Evolutionary conservation across 2,113 vertebrate species (phyloP).

Genomic region (Pristiophorus japonicus): DNA sequence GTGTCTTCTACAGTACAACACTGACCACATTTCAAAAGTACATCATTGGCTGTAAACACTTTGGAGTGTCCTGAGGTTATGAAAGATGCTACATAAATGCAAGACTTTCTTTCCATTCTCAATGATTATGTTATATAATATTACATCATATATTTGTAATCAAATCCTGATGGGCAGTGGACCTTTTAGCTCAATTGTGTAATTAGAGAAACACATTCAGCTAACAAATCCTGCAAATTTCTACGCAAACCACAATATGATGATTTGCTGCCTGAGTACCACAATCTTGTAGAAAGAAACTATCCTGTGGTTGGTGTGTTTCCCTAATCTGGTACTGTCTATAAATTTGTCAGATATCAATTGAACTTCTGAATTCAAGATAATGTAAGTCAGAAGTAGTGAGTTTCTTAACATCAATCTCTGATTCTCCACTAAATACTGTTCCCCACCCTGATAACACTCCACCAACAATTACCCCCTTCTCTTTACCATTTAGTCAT

Average conservation of each 20-base stretch:
- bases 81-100: too few species aligned
- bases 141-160: too few species aligned
- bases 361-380: neutral
- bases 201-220: neutral
- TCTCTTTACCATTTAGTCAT: neutral
- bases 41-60: too few species aligned
- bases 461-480: neutral
- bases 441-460: neutral
- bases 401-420: neutral
- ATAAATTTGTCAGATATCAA: neutral
- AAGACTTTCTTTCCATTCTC: too few species aligned
- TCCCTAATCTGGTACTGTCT: neutral
- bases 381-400: neutral
- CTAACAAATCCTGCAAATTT: neutral
- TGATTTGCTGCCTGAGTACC: neutral
- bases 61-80: too few species aligned
- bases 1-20: too few species aligned
- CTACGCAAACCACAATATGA: neutral
- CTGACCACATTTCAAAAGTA: too few species aligned
- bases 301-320: neutral
- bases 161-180: too few species aligned
- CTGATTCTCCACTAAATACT: neutral
- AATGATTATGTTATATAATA: too few species aligned
- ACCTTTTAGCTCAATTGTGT: neutral
- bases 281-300: neutral